Evolutionary conservation across 2,888 invertebrate genomes (phyloP).

Genomic region (Girardia tigrina): DNA sequence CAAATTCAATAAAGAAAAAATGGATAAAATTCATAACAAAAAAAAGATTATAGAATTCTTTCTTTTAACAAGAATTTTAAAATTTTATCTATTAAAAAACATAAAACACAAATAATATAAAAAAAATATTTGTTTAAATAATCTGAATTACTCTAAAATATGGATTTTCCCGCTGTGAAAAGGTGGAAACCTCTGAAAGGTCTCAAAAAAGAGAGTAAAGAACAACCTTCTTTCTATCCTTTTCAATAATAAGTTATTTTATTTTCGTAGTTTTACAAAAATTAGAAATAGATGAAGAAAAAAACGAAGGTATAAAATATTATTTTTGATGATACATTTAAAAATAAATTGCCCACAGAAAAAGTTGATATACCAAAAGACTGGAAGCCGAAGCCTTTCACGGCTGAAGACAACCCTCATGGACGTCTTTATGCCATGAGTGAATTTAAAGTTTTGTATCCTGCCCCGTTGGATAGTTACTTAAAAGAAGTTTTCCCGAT

Average conservation of each 20-base stretch:
- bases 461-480: background rate
- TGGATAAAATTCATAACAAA: too few relatives aligned
- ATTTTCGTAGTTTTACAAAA: background rate
- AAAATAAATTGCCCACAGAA: too few relatives aligned
- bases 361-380: background rate
- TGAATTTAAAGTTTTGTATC: background rate
- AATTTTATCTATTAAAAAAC: background rate
- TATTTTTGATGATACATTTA: too few relatives aligned
- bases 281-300: background rate
- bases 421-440: background rate
- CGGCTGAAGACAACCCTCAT: background rate
- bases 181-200: background rate
- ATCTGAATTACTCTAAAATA: background rate
- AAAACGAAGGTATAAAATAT: too few relatives aligned
- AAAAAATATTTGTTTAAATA: background rate
- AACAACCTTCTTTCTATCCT: background rate
- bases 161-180: background rate
- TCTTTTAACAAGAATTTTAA: too few relatives aligned
- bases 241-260: background rate
- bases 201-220: background rate
- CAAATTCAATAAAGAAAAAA: too few relatives aligned
- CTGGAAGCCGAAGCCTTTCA: background rate
- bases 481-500: background rate
- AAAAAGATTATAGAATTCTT: too few relatives aligned
- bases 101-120: background rate